Base-by-base conservation (phyloP, 2,888 invertebrate genomes). In the Lampropteryx suffumata region DNA sequence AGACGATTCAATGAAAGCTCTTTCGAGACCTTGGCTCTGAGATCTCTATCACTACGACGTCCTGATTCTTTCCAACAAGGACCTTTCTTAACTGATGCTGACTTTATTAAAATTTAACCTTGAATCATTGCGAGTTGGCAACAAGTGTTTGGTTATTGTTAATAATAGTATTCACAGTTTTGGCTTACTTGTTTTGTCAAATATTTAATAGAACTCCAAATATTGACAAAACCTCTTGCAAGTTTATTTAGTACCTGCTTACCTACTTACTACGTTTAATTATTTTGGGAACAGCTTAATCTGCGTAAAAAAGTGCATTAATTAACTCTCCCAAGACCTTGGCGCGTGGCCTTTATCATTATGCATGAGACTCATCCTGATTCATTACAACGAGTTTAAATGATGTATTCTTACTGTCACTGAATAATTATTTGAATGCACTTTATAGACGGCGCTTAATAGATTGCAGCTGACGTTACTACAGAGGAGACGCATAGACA, bases 341-440 rank as follows among this genome's bases (percentile, higher is more conserved):
- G 33, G 8, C 12, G 24, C 29, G n/a, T 35, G 32, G 9, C 48
- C 29, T 46, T 36, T 33, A 46, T 48, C 36, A 30, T 30, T 37
- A 42, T 42, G 42, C 24, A 33, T 42, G 17, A 36, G 30, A 28
- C 24, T 24, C 48, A 32, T 36, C 41, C 48, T 42, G 49, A 49
- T 42, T 48, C 41, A 49, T 42, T 49, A 17, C 42, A 27, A 49
- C 49, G 32, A 27, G 30, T 36, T 36, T 13, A 17, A 17, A 4
- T 17, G 17, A 17, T 3, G 17, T n/a, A n/a, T n/a, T n/a, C n/a
- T 17, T 17, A 17, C 2, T 17, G 17, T 17, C 17, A 17, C 17
- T 17, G 4, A 17, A 17, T 17, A 17, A 4, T 17, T 17, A 17
- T 17, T 17, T 17, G 2, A 17, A 3, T 4, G 4, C 17, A 17